phyloP scores from a whole-genome alignment of 1,140 invertebrate species.

The Platyscapa corneri region DNA sequence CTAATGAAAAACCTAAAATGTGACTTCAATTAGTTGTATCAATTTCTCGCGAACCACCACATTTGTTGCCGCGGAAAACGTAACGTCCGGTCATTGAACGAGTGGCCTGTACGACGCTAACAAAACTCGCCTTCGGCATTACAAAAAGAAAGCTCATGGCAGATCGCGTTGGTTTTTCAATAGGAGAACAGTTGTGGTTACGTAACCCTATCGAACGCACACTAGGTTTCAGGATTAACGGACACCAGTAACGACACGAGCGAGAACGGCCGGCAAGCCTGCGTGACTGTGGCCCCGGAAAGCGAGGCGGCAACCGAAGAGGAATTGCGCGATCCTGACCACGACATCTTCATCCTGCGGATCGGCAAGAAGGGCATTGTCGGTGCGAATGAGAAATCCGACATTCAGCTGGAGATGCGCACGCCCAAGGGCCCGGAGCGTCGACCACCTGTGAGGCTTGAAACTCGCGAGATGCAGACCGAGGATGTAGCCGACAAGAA shows the following conservation, averaged over 20 bases:
- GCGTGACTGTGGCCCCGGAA: constrained; percentile 61
- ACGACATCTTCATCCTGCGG: constrained; percentile 70
- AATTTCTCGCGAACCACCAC: too few species aligned
- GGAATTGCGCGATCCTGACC: constrained; percentile 50
- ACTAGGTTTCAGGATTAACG: constrained; percentile 44
- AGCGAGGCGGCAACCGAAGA: constrained; percentile 37
- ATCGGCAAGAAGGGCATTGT: constrained; percentile 72
- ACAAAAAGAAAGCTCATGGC: too few species aligned
- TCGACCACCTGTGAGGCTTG: constrained; percentile 65
- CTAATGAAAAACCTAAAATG: too few species aligned
- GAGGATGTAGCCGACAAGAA: constrained; percentile 54
- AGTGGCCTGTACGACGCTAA: too few species aligned
- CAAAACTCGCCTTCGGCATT: too few species aligned
- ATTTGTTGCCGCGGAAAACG: too few species aligned
- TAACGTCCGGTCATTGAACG: too few species aligned
- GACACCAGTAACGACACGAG: constrained; percentile 37
- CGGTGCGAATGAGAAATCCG: constrained; percentile 67
- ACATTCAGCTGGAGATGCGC: constrained; percentile 70
- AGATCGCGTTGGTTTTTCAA: too few species aligned
- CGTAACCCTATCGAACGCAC: neutral
- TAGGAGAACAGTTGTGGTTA: neutral
- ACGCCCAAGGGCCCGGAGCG: constrained; percentile 67
- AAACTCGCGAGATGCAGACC: constrained; percentile 69
- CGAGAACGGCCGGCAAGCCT: constrained; percentile 53
- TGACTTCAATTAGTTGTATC: too few species aligned